Conservation (phyloP, 2,113 vertebrate species). For the Girardinichthys multiradiatus region DNA sequence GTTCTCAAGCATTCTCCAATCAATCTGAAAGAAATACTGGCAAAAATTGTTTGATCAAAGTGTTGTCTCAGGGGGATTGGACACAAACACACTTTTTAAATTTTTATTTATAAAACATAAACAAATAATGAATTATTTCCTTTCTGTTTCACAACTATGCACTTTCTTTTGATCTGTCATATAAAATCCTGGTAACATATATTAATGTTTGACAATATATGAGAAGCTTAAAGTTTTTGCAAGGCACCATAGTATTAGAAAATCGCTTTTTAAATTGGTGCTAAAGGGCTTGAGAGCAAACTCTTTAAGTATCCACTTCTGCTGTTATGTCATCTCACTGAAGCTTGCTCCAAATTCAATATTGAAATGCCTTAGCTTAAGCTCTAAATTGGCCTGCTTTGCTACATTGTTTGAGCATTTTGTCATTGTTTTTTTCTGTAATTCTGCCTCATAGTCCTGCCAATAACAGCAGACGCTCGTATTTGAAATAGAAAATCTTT, state of each 20-base stretch:
- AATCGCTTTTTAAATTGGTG: constrained; percentile 31
- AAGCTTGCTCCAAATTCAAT: constrained; percentile 30
- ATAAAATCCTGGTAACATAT: background rate
- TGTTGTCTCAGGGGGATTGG: too few species aligned
- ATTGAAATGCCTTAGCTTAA: constrained; percentile 26
- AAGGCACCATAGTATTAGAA: constrained; percentile 8
- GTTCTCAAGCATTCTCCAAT: too few species aligned
- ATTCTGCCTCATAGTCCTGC: constrained; percentile 17
- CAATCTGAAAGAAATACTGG: too few species aligned
- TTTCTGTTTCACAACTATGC: too few species aligned
- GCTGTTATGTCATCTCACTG: constrained; percentile 32
- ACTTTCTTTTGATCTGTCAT: background rate
- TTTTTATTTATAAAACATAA: too few species aligned
- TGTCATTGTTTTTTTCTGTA: constrained; percentile 26
- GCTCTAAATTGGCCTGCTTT: constrained; percentile 30
- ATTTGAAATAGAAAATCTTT: constrained; percentile 29
- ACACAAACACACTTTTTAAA: too few species aligned
- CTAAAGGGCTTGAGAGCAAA: constrained; percentile 26
- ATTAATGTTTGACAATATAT: background rate
- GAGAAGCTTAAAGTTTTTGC: background rate
- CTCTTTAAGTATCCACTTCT: constrained; percentile 25
- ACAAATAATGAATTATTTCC: too few species aligned
- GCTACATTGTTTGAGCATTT: constrained; percentile 37
- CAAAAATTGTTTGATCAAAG: too few species aligned
- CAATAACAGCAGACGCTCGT: constrained; percentile 19